These are phyloP conservation scores for Nyctalus aviator DNA, from an alignment of 2,797 vertebrate species.

Conservation along the genomic window DNA sequence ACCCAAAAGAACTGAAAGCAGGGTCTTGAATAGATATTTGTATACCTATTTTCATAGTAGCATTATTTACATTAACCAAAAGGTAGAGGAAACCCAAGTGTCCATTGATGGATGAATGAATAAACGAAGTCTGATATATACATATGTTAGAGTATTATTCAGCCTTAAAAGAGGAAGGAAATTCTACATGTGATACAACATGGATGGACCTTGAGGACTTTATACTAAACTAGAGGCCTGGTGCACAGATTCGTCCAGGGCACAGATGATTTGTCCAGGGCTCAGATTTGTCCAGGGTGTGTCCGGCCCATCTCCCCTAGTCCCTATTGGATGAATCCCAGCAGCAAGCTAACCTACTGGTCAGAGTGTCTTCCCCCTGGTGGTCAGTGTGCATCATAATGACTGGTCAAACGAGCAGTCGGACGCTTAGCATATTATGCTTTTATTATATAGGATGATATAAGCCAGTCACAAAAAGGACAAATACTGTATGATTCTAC, in stretches of 20 bases:
- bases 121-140: neutral
- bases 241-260: no score
- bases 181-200: neutral
- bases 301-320: no score
- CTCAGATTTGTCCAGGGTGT: no score
- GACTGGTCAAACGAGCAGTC: no score
- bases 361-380: no score
- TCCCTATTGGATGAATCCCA: rapidly evolving
- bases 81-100: neutral
- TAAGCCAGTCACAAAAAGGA: neutral
- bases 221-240: neutral
- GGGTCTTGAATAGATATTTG: neutral
- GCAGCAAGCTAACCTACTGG: no score
- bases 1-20: neutral
- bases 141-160: neutral
- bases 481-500: neutral
- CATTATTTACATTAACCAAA: neutral
- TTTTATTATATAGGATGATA: neutral
- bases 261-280: no score
- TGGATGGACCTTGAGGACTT: neutral
- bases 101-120: neutral
- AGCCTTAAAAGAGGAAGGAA: neutral
- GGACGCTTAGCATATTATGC: no score
- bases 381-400: no score
- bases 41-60: neutral